Evolutionary conservation across 2,113 vertebrate genomes (phyloP), one percentile per base, ranked within the genome.

Genomic region (Menura novaehollandiae): DNA sequence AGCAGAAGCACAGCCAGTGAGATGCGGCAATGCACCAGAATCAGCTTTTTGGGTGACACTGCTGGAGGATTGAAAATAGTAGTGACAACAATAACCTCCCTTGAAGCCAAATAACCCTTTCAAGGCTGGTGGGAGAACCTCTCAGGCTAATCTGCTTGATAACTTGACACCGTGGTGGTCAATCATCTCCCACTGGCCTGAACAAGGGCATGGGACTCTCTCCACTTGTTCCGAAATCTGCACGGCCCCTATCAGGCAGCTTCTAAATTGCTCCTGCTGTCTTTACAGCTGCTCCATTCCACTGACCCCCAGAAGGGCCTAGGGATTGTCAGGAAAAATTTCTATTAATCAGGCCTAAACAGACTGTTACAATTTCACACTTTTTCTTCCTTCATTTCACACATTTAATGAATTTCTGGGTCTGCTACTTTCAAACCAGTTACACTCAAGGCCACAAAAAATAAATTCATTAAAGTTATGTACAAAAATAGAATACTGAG

Each of bases 281-380:
- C 98, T 98, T 94, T 98, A 98, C 98, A 98, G 98, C 98, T 98
- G 98, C 98, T 98, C 97, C 1, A 32, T 98, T 98, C 98, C 98
- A 98, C 92, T 98, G 98, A 98, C 98, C 98, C 97, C 98, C 44
- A 37, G 97, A 98, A 98, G 97, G 98, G 97, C 97, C 95, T 63
- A 60, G 95, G 97, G 95, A 97, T 96, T 98, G 98, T 98, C 97
- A 97, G 96, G 92, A 97, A 96, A 97, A 97, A 97, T 97, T 98
- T 98, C 98, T 98, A 98, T 98, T 98, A 98, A 98, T 98, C 98
- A 98, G 97, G 95, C 91, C 96, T 96, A 98, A 98, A 97, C 98
- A 96, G 97, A 98, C 97, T 98, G 98, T 93, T 98, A 98, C 98
- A 97, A 98, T 98, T 98, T 98, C 98, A 98, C 98, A 98, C 98